Evolutionary conservation across 2,888 invertebrate species (phyloP), one percentile per base, ranked within the genome.

Genomic region (Tetragonula carbonaria): DNA sequence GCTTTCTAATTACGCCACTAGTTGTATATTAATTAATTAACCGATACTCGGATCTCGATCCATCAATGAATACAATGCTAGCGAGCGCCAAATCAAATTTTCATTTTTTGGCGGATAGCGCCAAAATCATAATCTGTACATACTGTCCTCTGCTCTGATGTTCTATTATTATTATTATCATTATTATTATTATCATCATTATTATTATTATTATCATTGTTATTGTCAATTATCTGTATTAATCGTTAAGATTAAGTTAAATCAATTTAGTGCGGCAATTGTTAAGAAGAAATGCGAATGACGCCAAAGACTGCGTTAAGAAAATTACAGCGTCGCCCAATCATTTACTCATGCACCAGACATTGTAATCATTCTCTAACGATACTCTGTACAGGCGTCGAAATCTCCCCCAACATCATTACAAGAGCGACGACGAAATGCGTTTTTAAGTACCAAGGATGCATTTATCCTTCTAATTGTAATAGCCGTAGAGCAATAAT

Each of bases 51-150:
- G 82, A 86, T 85, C 68, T 82, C 71, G 77, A 23, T 78, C 86
- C 85, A 85, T 74, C 6, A 81, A 85, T 18, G 85, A 88, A 92
- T 91, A 92, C 90, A 91, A 89, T 90, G 91, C 91, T 91, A 92
- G 92, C 90, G 89, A 90, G 90, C 90, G 87, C 92, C 91, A 92
- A 92, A 92, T 89, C 91, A 88, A 92, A 92, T 81, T 88, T 85
- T 88, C 87, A 76, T 74, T 62, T 67, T 78, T 86, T 82, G 79
- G 84, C 72, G 23, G 18, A 3, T 55, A 80, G 81, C 81, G 81
- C 81, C 80, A 86, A 84, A 65, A 79, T 59, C 21, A 33, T 50
- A 71, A 80, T 57, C n/a, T 86, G 86, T 86, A 86, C 45, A 85
- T 85, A 82, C 55, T 74, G 65, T 71, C 74, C 23, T 70, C 38